Evolutionary conservation across 2,888 invertebrate species (phyloP), one percentile per base, ranked within the genome.

Genomic region (Lysandra coridon): DNA sequence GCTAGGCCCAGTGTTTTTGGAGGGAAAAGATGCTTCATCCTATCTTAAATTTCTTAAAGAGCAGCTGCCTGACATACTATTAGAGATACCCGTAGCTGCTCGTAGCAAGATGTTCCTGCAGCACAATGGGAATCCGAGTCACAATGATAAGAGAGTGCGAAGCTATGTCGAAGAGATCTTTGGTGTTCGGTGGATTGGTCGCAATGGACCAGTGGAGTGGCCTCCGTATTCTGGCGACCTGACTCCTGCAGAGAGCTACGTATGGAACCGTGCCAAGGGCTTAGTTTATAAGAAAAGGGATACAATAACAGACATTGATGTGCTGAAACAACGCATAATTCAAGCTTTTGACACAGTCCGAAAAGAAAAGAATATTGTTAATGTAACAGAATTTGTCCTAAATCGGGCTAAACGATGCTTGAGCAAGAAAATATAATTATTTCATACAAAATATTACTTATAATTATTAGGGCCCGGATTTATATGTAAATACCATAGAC

Each of bases 231-330:
- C 17, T 1, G 60, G 60, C 2, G 60, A 60, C 60, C n/a, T 60
- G 60, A 60, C 60, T n/a, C 60, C 60, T 60, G 60, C 60, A 17
- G 60, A 60, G 60, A 60, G n/a, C n/a, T 60, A 60, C n/a, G 60
- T 60, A n/a, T 60, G 60, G 60, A 5, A 60, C 1, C 60, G 17
- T 17, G 60, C 5, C 6, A 60, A 60, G 60, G 60, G 17, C n/a
- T 60, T 60, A 17, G 60, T 60, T 60, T 60, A 60, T 60, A 60
- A 5, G 60, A n/a, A 60, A n/a, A 60, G 60, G n/a, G 6, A 60
- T 17, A n/a, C 14, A n/a, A n/a, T 60, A n/a, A 60, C 60, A n/a
- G 4, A n/a, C 17, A 4, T 60, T 6, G 60, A 60, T 1, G 60
- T n/a, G 60, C 60, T 60, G 1, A 60, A 60, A 60, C 5, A n/a